A percentile compares a stretch with the other conserved stretches of the same genome.
Conservation (phyloP, 2,888 invertebrate species). For the Entomobrya multifasciata region DNA sequence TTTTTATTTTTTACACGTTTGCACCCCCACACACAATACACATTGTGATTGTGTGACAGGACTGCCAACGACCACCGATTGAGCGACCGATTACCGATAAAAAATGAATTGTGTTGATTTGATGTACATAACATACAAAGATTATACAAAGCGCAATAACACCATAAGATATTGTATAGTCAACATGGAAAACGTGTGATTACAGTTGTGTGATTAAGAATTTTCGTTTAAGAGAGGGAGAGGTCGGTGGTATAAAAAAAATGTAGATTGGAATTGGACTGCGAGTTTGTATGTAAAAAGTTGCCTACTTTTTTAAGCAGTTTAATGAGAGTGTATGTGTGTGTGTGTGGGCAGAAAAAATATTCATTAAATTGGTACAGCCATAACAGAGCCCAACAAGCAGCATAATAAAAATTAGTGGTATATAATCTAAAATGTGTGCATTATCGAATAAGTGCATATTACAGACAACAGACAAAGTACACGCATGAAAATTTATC, state of each 20-base stretch:
- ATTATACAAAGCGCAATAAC: not conserved
- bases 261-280: not conserved
- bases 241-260: not conserved
- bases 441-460: constrained; percentile 20
- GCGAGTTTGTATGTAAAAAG: not conserved
- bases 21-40: not conserved
- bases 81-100: constrained; percentile 28
- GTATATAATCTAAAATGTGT: not conserved
- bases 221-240: constrained; percentile 27
- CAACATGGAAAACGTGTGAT: constrained; percentile 4
- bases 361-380: not conserved
- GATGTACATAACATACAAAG: not conserved
- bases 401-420: no score
- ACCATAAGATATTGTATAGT: no score
- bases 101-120: not conserved
- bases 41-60: not conserved
- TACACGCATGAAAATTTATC: constrained; percentile 16
- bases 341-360: constrained; percentile 32
- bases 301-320: constrained; percentile 21
- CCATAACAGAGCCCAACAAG: no score
- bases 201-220: constrained; percentile 32
- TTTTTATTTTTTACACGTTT: not conserved
- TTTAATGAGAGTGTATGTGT: not conserved
- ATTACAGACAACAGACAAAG: not conserved
- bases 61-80: constrained; percentile 28